phyloP scores from a whole-genome alignment of 2,888 invertebrate genomes.

The Petrolisthes manimaculis region DNA sequence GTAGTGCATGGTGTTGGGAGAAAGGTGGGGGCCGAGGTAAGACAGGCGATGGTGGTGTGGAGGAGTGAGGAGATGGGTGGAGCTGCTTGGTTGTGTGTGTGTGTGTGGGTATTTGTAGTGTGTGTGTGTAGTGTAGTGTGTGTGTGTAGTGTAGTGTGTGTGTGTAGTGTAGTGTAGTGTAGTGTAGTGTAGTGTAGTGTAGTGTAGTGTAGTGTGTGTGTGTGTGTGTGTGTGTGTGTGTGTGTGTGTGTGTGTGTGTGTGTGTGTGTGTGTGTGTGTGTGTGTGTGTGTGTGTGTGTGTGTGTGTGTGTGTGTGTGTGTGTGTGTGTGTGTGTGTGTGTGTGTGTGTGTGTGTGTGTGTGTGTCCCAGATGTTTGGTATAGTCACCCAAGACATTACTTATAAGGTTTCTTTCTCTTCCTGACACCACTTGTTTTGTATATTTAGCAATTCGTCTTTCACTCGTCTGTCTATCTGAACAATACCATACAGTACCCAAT shows the following conservation, averaged over 20 bases:
- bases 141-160: background rate
- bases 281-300: background rate
- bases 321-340: slow-evolving; percentile 26
- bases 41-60: background rate
- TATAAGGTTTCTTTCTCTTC: background rate
- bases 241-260: background rate
- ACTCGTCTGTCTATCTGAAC: too few relatives aligned
- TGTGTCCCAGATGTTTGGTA: background rate
- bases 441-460: too few relatives aligned
- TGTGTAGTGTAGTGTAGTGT: background rate
- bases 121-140: background rate
- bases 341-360: slow-evolving; percentile 5
- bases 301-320: background rate
- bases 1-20: background rate
- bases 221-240: background rate
- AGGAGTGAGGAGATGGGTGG: background rate
- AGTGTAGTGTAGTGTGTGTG: background rate
- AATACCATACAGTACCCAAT: too few relatives aligned
- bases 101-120: background rate
- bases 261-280: background rate
- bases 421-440: background rate
- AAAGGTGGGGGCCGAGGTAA: background rate
- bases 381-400: background rate
- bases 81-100: background rate
- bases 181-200: background rate